Evolutionary conservation across 2,888 invertebrate genomes (phyloP), one percentile per base, ranked within the genome.

Genomic region (Papilio protenor): DNA sequence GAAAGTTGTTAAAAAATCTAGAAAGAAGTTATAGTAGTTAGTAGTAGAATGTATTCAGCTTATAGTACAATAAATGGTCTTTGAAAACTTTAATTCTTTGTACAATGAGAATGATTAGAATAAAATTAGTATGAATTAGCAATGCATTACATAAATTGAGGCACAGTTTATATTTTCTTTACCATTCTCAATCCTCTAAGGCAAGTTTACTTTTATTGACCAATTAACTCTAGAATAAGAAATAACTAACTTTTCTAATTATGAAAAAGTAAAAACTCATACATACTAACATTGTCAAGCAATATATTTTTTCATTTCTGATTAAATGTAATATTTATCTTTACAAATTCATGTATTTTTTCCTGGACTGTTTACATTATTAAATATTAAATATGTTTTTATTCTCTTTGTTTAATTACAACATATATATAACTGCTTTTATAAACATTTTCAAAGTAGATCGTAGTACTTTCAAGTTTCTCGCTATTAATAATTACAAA

Each of bases 1-100:
- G 52, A 89, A 85, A 79, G 79, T 79, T 85, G 87, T 78, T 88
- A 88, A 83, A 89, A 87, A 80, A 84, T 80, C 84, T 87, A 87
- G 81, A 81, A 81, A 80, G 80, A 81, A 82, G 64, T 79, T 79
- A 81, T 80, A 82, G 78, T 40, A 69, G n/a, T 77, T 73, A 49
- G 12, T 61, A 27, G 6, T 21, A 74, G 73, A 49, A 47, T 70
- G 57, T 69, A 45, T 73, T 74, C 27, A 40, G 59, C 66, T 74
- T 69, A 49, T 59, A 75, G 78, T 75, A 75, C 79, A 77, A 79
- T 76, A 72, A 74, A 59, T 70, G 71, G 69, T 76, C 57, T 71
- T 78, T 72, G 18, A 70, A 45, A 66, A 23, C 45, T 49, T 0
- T 71, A 49, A 57, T 59, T 73, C 33, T 45, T 33, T 73, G 40